Base-by-base conservation (phyloP, 2,113 vertebrate species). In the Oryzias curvinotus region DNA sequence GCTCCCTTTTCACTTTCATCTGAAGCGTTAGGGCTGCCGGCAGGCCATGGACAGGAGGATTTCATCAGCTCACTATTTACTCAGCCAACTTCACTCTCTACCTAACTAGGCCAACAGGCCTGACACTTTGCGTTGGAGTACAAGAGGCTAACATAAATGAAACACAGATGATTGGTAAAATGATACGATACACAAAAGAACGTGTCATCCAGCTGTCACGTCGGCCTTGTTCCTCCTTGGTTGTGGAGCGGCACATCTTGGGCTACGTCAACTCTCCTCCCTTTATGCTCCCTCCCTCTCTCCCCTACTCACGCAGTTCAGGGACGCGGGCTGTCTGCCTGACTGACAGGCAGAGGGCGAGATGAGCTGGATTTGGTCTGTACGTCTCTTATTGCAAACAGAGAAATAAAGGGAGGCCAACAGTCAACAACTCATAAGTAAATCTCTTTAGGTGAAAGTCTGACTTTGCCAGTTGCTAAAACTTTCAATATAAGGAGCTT, bases 151-250 rank as follows among this genome's bases (percentile, higher is more conserved):
- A 77, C 77, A 89, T 80, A 87, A 88, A 85, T 85, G 80, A 88
- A 86, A 89, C 78, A 81, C 88, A 89, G 88, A 91, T 89, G 89
- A 92, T 90, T 88, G 87, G 83, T 87, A 65, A 88, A 86, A 91
- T 89, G 84, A 91, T 86, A 87, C 68, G 85, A 90, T 84, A 79
- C 77, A 90, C 85, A 86, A 90, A 89, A 85, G 81, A 85, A 71
- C 82, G 80, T 87, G 88, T 90, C 88, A 86, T 69, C 84, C 72
- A 65, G 75, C 77, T 87, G 87, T 86, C 85, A 82, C 73, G 70
- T 88, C 64, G 77, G 86, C 72, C 73, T 77, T 75, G 79, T 73
- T 80, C 73, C 73, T 65, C 60, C 54, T 78, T 79, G 71, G 83
- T 36, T 87, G 82, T 83, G 83, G 62, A 41, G 65, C 75, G 59